Evolutionary conservation across 2,113 vertebrate genomes (phyloP).

Genomic region (Ammodytes marinus): DNA sequence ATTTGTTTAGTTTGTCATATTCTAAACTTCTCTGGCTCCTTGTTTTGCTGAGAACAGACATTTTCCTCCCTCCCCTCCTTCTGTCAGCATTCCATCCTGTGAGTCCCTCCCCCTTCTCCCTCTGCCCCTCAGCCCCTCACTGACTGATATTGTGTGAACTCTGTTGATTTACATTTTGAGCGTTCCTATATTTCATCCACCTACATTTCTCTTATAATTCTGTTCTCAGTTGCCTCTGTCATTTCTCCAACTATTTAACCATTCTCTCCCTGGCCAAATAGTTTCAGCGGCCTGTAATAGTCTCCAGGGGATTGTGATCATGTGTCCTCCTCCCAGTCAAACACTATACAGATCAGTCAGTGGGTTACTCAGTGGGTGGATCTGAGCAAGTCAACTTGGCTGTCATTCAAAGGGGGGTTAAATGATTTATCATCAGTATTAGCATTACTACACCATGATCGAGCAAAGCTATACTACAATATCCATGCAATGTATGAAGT

Average conservation of each 20-base stretch:
- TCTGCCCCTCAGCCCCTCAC: conserved; percentile 30
- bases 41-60: conserved; percentile 68
- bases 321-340: conserved; percentile 66
- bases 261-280: conserved; percentile 50
- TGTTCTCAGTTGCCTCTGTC: conserved; percentile 8
- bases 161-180: conserved; percentile 38
- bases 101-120: conserved; percentile 8
- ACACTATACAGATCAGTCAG: conserved; percentile 56
- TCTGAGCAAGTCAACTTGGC: conserved; percentile 17
- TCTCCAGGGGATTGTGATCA: conserved; percentile 58
- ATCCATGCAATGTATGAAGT: background rate
- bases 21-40: conserved; percentile 65
- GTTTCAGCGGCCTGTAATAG: conserved; percentile 66
- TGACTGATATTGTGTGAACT: conserved; percentile 41
- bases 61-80: conserved; percentile 68
- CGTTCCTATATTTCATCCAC: conserved; percentile 23
- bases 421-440: background rate
- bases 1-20: conserved; percentile 79
- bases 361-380: conserved; percentile 54
- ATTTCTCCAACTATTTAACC: conserved; percentile 49
- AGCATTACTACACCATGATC: background rate
- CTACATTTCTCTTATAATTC: conserved; percentile 44
- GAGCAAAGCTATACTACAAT: background rate
- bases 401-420: conserved; percentile 7
- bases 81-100: conserved; percentile 70